These are phyloP conservation scores for Serranus cabrilla DNA, from an alignment of 2,797 vertebrate species.

Conservation along the genomic window DNA sequence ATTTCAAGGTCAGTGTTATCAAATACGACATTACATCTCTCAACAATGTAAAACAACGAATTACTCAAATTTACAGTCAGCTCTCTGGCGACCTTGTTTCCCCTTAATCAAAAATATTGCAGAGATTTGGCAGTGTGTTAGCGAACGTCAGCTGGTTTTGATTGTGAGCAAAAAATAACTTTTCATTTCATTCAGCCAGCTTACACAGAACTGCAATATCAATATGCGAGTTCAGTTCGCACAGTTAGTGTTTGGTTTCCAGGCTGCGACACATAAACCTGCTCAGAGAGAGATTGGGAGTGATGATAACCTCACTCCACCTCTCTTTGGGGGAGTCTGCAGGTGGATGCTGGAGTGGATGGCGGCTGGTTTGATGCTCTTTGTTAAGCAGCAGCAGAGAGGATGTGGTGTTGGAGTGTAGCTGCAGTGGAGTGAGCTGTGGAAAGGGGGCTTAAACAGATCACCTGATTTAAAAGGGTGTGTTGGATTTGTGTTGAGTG, in stretches of 20 bases:
- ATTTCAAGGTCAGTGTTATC: slow-evolving; percentile 39
- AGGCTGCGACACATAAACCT: slow-evolving; percentile 27
- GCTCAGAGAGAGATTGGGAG: not conserved
- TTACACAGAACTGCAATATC: not conserved
- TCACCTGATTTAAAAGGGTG: not conserved
- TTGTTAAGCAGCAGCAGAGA: slow-evolving; percentile 13
- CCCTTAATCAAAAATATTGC: slow-evolving; percentile 48
- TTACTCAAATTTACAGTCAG: slow-evolving; percentile 44
- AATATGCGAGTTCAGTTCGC: slow-evolving; percentile 4
- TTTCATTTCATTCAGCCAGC: slow-evolving; percentile 23
- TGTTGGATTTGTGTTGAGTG: not conserved
- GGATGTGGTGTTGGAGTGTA: not conserved
- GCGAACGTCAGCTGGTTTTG: slow-evolving; percentile 41
- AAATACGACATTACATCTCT: slow-evolving; percentile 35
- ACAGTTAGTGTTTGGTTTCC: slow-evolving; percentile 7
- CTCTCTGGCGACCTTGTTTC: slow-evolving; percentile 23
- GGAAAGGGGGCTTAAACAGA: slow-evolving; percentile 4
- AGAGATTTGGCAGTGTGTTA: slow-evolving; percentile 49
- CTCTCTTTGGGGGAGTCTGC: not conserved
- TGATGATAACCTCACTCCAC: slow-evolving; percentile 4
- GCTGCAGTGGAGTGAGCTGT: slow-evolving; percentile 9
- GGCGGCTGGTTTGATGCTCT: slow-evolving; percentile 28
- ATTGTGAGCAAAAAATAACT: slow-evolving; percentile 18
- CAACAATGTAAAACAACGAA: slow-evolving; percentile 46
- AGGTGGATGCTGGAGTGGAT: slow-evolving; percentile 23